These are phyloP conservation scores for Salticus scenicus DNA, from an alignment of 2,888 invertebrate species.

Conservation along the genomic window DNA sequence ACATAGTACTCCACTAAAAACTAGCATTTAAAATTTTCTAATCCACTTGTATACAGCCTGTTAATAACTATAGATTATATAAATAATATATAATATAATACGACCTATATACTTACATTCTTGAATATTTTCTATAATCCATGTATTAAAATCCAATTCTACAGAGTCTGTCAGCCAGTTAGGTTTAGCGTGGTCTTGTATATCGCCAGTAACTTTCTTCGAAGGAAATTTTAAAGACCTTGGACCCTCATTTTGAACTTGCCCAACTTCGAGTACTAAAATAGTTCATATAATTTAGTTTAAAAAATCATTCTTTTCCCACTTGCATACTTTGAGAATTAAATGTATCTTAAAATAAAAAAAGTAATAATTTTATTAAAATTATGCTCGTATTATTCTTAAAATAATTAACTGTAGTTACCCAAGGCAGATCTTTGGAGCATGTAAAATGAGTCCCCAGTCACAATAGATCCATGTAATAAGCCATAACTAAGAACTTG, in stretches of 20 bases:
- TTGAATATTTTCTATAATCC: slow-evolving; percentile 65
- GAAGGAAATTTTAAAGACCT: slow-evolving; percentile 55
- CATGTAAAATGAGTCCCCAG: slow-evolving; percentile 50
- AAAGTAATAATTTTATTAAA: no score
- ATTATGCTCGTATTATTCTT: no score
- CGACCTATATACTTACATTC: slow-evolving; percentile 55
- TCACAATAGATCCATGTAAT: slow-evolving; percentile 42
- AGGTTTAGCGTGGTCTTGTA: slow-evolving; percentile 42
- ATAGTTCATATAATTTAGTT: neutral
- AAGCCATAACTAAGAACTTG: slow-evolving; percentile 62
- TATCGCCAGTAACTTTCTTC: slow-evolving; percentile 25
- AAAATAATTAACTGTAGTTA: slow-evolving; percentile 11
- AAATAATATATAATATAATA: no score
- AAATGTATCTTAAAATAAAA: no score
- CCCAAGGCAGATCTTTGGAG: slow-evolving; percentile 63
- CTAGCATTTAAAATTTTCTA: no score
- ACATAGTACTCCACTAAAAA: no score
- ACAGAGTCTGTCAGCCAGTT: slow-evolving; percentile 69
- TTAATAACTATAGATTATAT: no score
- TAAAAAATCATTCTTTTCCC: no score
- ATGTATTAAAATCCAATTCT: slow-evolving; percentile 65
- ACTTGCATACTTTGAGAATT: no score
- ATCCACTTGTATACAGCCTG: no score
- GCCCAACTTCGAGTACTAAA: slow-evolving; percentile 63
- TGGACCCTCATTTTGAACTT: slow-evolving; percentile 64